Evolutionary conservation across 2,797 vertebrate genomes (phyloP), one percentile per base, ranked within the genome.

Genomic region (Acomys russatus): DNA sequence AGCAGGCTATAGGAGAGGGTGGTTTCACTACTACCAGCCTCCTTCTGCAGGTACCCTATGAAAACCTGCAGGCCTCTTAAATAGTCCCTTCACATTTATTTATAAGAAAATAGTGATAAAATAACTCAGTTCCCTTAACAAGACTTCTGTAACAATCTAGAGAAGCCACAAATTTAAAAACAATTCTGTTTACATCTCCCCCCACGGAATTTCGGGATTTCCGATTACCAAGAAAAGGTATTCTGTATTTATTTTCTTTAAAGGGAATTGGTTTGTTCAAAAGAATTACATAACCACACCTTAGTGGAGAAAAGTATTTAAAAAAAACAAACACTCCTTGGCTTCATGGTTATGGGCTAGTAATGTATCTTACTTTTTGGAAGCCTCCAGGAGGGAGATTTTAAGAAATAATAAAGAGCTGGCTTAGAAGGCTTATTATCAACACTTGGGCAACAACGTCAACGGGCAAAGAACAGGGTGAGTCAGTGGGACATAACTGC

Each of bases 211-310:
- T 77, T 18, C 2, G 17, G 33, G 61, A 33, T 38, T 30, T 14
- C 51, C 35, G 11, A 38, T 44, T 63, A 63, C 38, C 15, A 51
- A 23, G 33, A 92, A 77, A 88, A 89, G 71, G 71, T 61, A 70
- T 59, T 68, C 61, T 61, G 38, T 38, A 51, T 84, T 80, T 92
- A 68, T 68, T 92, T 92, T 77, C 59, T 73, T 83, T 51, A 70
- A 44, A 14, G 11, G 8, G 33, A 44, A 54, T 15, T 93, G 74
- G 25, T 87, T 92, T 93, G 14, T 70, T 93, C 56, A 80, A 90
- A 10, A 9, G 3, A 92, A 93, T 96, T 96, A 94, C 38, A 79
- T 93, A 97, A 97, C 88, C 68, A 76, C 93, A 84, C 38, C 8
- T 35, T 92, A 94, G 38, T 6, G 12, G 38, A 30, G 33, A 25